Percentiles rank a stretch among this genome's conserved stretches.
Conservation (phyloP, 2,888 invertebrate genomes). For the Drosophila conformis region DNA sequence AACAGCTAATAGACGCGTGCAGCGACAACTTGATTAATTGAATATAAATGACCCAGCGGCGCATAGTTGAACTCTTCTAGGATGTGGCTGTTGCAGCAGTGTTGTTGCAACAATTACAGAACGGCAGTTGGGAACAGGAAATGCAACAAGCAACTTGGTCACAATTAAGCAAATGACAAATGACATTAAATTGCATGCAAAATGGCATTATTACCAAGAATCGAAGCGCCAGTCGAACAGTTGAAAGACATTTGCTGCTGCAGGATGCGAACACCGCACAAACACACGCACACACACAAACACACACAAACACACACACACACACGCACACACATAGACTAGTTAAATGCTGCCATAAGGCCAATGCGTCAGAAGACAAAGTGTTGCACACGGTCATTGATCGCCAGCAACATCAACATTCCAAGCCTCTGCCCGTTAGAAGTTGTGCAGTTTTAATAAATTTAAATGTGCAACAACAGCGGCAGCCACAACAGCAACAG, state of each 20-base stretch:
- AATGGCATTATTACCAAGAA: constrained; percentile 61
- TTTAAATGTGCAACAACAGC: constrained; percentile 68
- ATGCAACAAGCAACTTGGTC: constrained; percentile 56
- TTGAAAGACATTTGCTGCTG: constrained; percentile 7
- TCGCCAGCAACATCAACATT: constrained; percentile 58
- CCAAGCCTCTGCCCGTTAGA: constrained; percentile 66
- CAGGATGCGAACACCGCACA: constrained; percentile 35
- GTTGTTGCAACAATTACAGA: constrained; percentile 70
- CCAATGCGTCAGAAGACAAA: constrained; percentile 27
- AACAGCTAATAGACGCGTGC: constrained; percentile 78
- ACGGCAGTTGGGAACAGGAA: constrained; percentile 63
- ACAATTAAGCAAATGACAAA: constrained; percentile 80
- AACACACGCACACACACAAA: not conserved
- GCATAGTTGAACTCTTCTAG: constrained; percentile 2
- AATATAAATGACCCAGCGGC: constrained; percentile 71
- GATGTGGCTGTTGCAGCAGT: constrained; percentile 27
- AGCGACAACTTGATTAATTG: constrained; percentile 81
- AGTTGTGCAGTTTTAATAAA: constrained; percentile 77
- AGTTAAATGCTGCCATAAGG: constrained; percentile 7
- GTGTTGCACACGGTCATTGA: constrained; percentile 64
- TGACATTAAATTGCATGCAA: constrained; percentile 78
- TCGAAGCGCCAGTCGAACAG: constrained; percentile 33
- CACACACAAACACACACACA: constrained; percentile 1
- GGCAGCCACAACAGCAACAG: constrained; percentile 12
- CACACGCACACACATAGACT: constrained; percentile 5